Evolutionary conservation across 2,888 invertebrate species (phyloP).

Genomic region (Loripinus fragilis): DNA sequence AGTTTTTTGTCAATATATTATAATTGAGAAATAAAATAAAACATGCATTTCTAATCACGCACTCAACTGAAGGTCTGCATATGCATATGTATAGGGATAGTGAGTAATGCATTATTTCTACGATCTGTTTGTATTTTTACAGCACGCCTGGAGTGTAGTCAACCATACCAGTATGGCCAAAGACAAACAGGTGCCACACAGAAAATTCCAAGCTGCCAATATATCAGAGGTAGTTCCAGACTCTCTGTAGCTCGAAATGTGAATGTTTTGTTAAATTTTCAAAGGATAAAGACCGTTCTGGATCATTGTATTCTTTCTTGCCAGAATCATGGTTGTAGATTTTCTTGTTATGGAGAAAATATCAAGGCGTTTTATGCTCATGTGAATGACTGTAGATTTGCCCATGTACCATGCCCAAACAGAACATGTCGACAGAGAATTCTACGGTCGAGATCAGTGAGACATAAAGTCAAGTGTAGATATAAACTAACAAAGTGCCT

Average conservation of each 20-base stretch:
- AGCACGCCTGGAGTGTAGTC: neutral
- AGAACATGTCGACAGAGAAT: conserved; percentile 2
- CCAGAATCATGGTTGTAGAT: conserved; percentile 24
- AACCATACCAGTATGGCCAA: neutral
- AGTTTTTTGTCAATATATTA: too few relatives aligned
- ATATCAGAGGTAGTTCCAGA: neutral
- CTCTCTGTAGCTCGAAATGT: neutral
- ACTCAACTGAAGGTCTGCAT: too few relatives aligned
- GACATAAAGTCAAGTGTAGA: conserved; percentile 25
- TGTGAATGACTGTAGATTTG: conserved; percentile 29
- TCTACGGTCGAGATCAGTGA: neutral
- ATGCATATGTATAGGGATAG: too few relatives aligned
- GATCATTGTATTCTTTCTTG: conserved; percentile 26
- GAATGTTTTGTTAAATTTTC: conserved; percentile 21
- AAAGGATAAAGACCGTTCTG: conserved; percentile 21
- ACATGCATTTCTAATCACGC: too few relatives aligned
- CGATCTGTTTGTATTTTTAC: too few relatives aligned
- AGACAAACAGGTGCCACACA: neutral
- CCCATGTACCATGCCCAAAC: conserved; percentile 20
- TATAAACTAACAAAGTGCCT: conserved; percentile 25
- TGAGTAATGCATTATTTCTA: too few relatives aligned
- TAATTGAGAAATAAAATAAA: too few relatives aligned
- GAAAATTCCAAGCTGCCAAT: neutral
- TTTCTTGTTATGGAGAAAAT: conserved; percentile 17
- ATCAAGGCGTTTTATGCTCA: conserved; percentile 23